These are phyloP conservation scores for Chelonus formosanus DNA, from an alignment of 2,888 invertebrate genomes.

Conservation along the genomic window DNA sequence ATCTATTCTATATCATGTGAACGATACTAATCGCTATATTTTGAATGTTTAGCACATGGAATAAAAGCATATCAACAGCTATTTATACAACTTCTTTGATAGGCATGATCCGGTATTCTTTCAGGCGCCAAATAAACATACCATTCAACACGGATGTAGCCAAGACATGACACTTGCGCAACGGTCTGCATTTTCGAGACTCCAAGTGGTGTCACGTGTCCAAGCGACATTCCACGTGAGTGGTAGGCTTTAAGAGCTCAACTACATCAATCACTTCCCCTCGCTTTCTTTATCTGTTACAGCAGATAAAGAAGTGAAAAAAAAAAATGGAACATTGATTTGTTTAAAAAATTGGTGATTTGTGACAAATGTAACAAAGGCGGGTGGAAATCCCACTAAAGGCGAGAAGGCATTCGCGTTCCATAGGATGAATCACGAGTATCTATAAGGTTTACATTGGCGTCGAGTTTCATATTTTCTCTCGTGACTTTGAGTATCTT, in stretches of 20 bases:
- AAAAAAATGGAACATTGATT: background rate
- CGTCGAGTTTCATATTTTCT: constrained; percentile 6
- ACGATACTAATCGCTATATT: background rate
- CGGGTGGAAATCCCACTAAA: constrained; percentile 22
- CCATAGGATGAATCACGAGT: constrained; percentile 32
- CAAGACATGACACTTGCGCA: constrained; percentile 6
- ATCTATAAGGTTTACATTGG: constrained; percentile 15
- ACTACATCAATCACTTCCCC: background rate
- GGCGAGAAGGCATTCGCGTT: constrained; percentile 29
- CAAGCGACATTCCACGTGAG: constrained; percentile 20
- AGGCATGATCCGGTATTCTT: constrained; percentile 9
- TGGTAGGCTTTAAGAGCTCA: constrained; percentile 10
- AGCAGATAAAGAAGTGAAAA: too few species aligned
- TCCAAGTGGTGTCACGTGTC: constrained; percentile 11
- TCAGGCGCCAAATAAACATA: constrained; percentile 12
- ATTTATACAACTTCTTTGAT: constrained; percentile 12
- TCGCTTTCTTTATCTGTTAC: background rate
- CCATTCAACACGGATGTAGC: constrained; percentile 10
- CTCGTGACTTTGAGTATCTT: background rate
- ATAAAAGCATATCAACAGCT: constrained; percentile 16
- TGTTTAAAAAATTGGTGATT: background rate
- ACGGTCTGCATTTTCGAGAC: constrained; percentile 16
- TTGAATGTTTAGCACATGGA: background rate
- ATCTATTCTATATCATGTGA: constrained; percentile 3
- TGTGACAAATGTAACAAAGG: background rate